These are phyloP conservation scores for Heliothis subflexa DNA, from an alignment of 1,140 invertebrate genomes.

Conservation along the genomic window DNA sequence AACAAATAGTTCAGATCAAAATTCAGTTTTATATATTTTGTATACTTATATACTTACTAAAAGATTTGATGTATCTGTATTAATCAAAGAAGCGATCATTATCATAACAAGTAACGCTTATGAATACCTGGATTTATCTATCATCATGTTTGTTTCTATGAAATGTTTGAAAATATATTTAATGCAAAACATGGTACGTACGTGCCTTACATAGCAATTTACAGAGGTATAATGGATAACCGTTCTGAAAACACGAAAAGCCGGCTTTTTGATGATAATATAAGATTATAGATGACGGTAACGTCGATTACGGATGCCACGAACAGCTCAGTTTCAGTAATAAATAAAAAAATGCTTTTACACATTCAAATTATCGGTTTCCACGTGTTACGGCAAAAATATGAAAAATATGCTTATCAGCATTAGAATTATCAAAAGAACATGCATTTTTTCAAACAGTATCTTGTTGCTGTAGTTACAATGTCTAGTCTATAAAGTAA, in stretches of 20 bases:
- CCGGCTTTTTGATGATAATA: slow-evolving; percentile 26
- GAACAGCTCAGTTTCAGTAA: background rate
- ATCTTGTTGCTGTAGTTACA: too few relatives aligned
- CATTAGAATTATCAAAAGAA: too few relatives aligned
- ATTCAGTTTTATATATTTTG: background rate
- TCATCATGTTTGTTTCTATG: background rate
- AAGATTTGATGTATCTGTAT: background rate
- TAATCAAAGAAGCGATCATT: slow-evolving; percentile 1
- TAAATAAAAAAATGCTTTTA: background rate
- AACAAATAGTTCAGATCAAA: too few relatives aligned
- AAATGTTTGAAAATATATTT: background rate
- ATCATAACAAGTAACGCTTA: background rate
- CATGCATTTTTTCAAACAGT: too few relatives aligned
- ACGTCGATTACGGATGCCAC: slow-evolving; percentile 4
- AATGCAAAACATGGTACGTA: background rate
- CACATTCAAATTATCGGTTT: slow-evolving; percentile 3
- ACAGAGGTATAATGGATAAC: background rate
- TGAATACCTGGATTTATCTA: background rate
- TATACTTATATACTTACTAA: too few relatives aligned
- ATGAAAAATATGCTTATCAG: background rate
- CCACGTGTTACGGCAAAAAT: background rate
- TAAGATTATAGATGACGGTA: slow-evolving; percentile 6
- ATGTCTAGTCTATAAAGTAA: too few relatives aligned
- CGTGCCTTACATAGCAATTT: background rate
- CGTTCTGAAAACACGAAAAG: slow-evolving; percentile 6